Percentiles rank a stretch among this genome's conserved stretches.
Evolutionary conservation across 2,113 vertebrate genomes (phyloP).

Genomic region (Puma concolor): DNA sequence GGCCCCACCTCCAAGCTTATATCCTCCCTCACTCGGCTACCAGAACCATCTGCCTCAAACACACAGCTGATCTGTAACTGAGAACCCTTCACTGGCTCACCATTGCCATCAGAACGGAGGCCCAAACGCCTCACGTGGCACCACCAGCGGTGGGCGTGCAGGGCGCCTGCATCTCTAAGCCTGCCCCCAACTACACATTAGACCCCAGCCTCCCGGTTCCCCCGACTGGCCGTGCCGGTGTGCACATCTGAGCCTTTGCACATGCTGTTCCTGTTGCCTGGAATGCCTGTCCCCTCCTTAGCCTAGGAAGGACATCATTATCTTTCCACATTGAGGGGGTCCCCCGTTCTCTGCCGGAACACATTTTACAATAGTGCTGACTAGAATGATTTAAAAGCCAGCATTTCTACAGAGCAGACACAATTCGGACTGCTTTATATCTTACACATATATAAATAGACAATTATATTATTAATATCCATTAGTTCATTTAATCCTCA

Average conservation of each 20-base stretch:
- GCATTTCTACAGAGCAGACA: neutral
- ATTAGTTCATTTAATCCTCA: neutral
- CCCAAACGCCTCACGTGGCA: neutral
- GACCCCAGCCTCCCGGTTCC: neutral
- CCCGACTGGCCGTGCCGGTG: neutral
- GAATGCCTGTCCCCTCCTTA: neutral
- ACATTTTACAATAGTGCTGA: neutral
- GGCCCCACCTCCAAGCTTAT: neutral
- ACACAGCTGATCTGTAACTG: neutral
- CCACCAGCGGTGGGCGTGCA: too few relatives aligned
- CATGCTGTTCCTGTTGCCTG: neutral
- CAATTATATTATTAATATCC: neutral
- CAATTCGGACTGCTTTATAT: neutral
- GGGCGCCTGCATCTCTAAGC: neutral
- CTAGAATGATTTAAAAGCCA: neutral
- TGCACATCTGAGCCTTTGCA: neutral
- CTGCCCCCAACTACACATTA: neutral
- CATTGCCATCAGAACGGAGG: neutral
- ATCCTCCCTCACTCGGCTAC: neutral
- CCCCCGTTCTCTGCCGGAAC: neutral
- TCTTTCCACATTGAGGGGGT: neutral
- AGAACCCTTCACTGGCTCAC: neutral
- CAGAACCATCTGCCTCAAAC: neutral
- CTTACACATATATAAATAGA: neutral
- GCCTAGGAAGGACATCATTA: neutral